Percentiles rank a stretch among this genome's conserved stretches.
Conservation (phyloP, 2,888 invertebrate genomes). For the Hermaeophaga mercurialis region DNA sequence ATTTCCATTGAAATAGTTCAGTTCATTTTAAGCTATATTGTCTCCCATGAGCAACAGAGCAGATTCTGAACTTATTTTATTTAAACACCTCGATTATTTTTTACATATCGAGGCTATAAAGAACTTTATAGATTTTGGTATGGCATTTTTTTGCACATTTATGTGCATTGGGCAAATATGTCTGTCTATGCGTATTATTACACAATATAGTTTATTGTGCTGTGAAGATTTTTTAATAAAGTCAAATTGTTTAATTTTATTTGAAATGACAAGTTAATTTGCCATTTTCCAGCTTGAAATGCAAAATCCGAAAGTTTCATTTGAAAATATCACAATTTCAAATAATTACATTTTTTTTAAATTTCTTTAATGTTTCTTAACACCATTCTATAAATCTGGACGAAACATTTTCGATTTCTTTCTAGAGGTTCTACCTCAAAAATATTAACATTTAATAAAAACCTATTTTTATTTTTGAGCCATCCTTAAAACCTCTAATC, state of each 20-base stretch:
- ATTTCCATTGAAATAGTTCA: conserved; percentile 10
- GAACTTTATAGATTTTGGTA: conserved; percentile 9
- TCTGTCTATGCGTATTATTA: too few species aligned
- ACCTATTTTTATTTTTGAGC: too few species aligned
- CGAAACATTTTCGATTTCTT: background rate
- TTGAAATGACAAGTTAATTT: conserved; percentile 16
- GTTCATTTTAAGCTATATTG: conserved; percentile 9
- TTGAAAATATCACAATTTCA: conserved; percentile 1
- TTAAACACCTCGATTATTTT: background rate
- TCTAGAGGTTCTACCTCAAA: too few species aligned
- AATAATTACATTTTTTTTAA: background rate
- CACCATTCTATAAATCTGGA: conserved; percentile 6
- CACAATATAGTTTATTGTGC: too few species aligned
- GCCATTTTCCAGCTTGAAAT: conserved; percentile 8
- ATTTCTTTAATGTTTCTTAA: background rate
- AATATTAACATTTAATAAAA: too few species aligned
- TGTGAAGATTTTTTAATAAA: background rate
- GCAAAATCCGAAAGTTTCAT: background rate
- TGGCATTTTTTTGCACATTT: conserved; percentile 2
- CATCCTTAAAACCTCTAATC: too few species aligned
- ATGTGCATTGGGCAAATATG: conserved; percentile 13
- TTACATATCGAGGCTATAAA: conserved; percentile 13
- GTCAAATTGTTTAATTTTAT: conserved; percentile 3
- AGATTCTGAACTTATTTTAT: conserved; percentile 10
- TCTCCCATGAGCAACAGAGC: conserved; percentile 15